Evolutionary conservation across 2,888 invertebrate species (phyloP), one percentile per base, ranked within the genome.

Genomic region (Caenorhabditis sulstoni): DNA sequence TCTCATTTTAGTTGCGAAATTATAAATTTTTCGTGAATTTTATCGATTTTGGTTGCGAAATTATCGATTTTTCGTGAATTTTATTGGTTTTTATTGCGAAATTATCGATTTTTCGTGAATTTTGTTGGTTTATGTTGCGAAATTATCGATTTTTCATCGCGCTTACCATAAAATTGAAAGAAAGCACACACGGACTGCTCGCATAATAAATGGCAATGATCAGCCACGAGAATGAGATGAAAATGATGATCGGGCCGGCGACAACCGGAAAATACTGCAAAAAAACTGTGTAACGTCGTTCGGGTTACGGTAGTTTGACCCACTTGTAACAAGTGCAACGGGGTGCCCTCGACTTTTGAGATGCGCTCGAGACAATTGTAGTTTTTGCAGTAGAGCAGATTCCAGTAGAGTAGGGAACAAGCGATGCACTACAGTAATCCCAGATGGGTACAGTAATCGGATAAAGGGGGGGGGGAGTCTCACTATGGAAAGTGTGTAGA

Each of bases 131-230:
- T 23, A 47, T 14, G 8, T 3, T 20, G 18, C 18, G 29, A 52
- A 39, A 35, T n/a, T n/a, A n/a, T n/a, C n/a, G n/a, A n/a, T n/a
- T n/a, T n/a, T n/a, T n/a, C n/a, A 61, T 37, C 16, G 14, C 37
- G 78, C 75, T 44, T 41, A 87, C 87, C 84, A 87, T 82, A 73
- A 83, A 87, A 76, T 79, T 86, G 73, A 87, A 87, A 29, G 82
- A 70, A 12, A 76, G 45, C 41, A 80, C 76, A 57, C 84, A 88
- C 4, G 83, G 50, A 44, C 76, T 81, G 50, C 83, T 84, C 11
- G 84, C 68, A 44, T 83, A 82, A 23, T 82, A 67, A 29, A 81
- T 53, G 47, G 86, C 86, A n/a, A 85, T 76, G 8, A 82, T 71
- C n/a, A 87, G 65, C 87, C 87, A 88, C 1, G 76, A 73, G 9